Percentiles rank a stretch among this genome's conserved stretches.
Conservation (phyloP, 2,113 vertebrate species). For the Dinomys branickii region DNA sequence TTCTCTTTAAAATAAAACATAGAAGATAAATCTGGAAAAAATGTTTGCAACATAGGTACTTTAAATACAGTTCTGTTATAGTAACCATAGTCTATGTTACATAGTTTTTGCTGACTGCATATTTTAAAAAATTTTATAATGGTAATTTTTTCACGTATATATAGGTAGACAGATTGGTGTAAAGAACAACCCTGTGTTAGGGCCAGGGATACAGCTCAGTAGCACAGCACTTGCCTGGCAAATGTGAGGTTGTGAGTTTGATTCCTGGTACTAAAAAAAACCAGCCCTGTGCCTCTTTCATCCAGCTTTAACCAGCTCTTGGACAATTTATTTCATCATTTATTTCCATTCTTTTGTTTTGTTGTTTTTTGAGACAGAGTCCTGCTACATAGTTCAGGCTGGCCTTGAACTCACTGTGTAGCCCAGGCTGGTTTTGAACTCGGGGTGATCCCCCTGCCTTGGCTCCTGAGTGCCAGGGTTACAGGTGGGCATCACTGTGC, state of each 20-base stretch:
- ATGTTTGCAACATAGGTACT: neutral
- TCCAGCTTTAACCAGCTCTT: neutral
- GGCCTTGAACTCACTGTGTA: neutral
- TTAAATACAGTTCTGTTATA: neutral
- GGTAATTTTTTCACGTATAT: neutral
- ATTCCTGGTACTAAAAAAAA: no score
- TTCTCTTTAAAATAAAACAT: neutral
- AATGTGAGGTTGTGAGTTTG: no score
- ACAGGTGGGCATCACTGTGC: neutral
- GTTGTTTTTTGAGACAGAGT: neutral
- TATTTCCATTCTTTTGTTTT: neutral
- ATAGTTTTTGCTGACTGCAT: neutral
- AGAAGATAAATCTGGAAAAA: neutral
- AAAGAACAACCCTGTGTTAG: neutral
- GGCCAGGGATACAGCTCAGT: no score
- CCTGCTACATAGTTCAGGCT: neutral
- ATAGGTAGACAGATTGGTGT: neutral
- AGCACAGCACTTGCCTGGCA: no score
- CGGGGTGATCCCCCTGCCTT: neutral
- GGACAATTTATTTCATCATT: neutral
- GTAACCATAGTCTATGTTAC: neutral
- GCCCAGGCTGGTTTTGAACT: neutral
- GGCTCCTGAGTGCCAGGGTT: neutral
- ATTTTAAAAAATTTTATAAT: neutral
- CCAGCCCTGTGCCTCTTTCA: rapidly evolving